phyloP scores from a whole-genome alignment of 2,888 invertebrate species.

The Anoncus sp. region DNA sequence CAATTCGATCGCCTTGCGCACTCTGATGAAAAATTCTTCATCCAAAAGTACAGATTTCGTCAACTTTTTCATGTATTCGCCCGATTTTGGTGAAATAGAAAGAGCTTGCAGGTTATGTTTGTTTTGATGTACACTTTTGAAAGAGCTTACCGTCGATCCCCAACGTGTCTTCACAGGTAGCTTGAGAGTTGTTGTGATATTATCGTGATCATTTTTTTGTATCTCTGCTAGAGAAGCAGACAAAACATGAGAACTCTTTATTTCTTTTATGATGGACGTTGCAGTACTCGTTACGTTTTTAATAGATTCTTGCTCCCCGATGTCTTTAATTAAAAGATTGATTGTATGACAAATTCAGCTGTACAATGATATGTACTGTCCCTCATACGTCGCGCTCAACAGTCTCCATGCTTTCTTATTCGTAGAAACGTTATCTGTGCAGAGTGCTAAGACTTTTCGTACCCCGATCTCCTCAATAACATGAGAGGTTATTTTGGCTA shows the following conservation, averaged over 20 bases:
- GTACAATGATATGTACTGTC: slow-evolving; percentile 37
- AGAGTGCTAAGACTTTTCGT: slow-evolving; percentile 30
- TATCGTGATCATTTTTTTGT: slow-evolving; percentile 31
- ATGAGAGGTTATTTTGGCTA: slow-evolving; percentile 18
- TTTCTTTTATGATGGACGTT: slow-evolving; percentile 66
- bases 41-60: slow-evolving; percentile 34
- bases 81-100: slow-evolving; percentile 29
- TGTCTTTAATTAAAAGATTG: slow-evolving; percentile 57
- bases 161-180: slow-evolving; percentile 45
- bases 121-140: slow-evolving; percentile 46
- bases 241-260: slow-evolving; percentile 66
- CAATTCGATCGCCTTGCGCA: slow-evolving; percentile 17
- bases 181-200: slow-evolving; percentile 57
- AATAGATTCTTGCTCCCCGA: background rate
- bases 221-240: slow-evolving; percentile 56
- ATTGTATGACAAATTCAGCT: slow-evolving; percentile 25
- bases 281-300: slow-evolving; percentile 54
- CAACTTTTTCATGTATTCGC: slow-evolving; percentile 9
- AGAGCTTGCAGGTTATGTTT: slow-evolving; percentile 47
- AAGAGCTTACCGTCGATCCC: slow-evolving; percentile 38
- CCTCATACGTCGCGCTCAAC: slow-evolving; percentile 41
- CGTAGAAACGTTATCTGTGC: slow-evolving; percentile 59
- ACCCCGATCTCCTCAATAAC: slow-evolving; percentile 11
- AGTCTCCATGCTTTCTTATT: slow-evolving; percentile 61
- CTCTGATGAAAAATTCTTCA: slow-evolving; percentile 35